These are phyloP conservation scores for Nephrotoma appendiculata DNA, from an alignment of 2,888 invertebrate species.

Conservation along the genomic window DNA sequence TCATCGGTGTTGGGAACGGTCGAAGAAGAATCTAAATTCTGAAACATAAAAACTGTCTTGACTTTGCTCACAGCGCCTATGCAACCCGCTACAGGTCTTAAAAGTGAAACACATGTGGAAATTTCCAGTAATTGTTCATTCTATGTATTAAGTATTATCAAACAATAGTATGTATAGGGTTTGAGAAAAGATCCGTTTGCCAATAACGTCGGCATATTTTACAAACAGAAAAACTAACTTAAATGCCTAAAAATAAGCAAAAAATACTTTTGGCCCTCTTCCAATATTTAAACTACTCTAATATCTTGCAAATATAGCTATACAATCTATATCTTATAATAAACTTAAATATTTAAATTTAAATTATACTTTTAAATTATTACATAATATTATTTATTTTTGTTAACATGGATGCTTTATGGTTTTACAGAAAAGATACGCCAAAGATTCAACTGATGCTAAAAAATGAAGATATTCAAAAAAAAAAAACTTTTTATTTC, in stretches of 20 bases:
- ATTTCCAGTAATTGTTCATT: no score
- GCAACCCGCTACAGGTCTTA: no score
- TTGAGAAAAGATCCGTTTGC: no score
- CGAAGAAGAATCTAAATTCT: no score
- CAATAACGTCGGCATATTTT: no score
- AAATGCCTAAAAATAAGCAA: background rate
- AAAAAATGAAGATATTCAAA: constrained; percentile 20
- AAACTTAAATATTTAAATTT: background rate
- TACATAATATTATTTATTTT: background rate
- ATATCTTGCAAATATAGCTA: background rate
- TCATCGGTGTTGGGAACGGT: no score
- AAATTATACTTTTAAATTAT: background rate
- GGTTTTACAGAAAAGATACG: constrained; percentile 36
- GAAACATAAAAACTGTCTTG: no score
- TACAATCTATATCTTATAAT: background rate
- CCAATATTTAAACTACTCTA: background rate
- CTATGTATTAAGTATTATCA: no score
- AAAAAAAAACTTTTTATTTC: background rate
- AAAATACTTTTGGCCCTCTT: background rate
- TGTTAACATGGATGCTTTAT: constrained; percentile 3
- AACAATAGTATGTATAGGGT: no score
- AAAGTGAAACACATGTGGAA: no score
- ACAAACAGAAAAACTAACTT: no score
- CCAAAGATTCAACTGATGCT: constrained; percentile 23
- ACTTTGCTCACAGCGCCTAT: no score